Evolutionary conservation across 2,888 invertebrate genomes (phyloP).

Genomic region (Dorcus hopei): DNA sequence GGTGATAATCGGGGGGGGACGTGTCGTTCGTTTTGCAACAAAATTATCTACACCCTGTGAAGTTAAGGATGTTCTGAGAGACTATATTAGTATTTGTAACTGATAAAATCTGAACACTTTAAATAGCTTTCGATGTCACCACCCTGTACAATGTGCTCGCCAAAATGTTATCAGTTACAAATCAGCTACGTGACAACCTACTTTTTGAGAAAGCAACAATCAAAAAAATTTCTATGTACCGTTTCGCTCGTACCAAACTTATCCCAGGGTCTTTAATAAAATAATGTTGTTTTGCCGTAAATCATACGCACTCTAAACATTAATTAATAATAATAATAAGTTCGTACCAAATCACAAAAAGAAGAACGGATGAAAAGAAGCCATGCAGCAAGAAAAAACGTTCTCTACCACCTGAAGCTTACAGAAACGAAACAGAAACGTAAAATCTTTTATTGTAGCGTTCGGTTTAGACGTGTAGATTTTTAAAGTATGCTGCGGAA

Average conservation of each 20-base stretch:
- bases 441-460: background rate
- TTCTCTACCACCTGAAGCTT: background rate
- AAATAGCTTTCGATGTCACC: no score
- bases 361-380: slow-evolving; percentile 23
- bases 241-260: slow-evolving; percentile 19
- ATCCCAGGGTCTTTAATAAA: slow-evolving; percentile 11
- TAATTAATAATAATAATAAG: slow-evolving; percentile 5
- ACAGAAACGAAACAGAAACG: background rate
- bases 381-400: slow-evolving; percentile 32
- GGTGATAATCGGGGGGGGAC: background rate
- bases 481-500: no score
- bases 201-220: slow-evolving; percentile 35
- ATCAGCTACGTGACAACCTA: slow-evolving; percentile 24
- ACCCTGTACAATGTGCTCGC: no score
- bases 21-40: background rate
- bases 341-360: background rate
- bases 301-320: slow-evolving; percentile 24
- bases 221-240: slow-evolving; percentile 12
- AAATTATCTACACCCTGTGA: no score
- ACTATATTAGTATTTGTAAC: no score
- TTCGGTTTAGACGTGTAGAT: no score
- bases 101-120: no score
- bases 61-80: no score
- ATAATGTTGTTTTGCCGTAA: slow-evolving; percentile 50
- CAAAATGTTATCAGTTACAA: background rate